Conservation (phyloP, 2,888 invertebrate genomes). For the Ophion costatus region DNA sequence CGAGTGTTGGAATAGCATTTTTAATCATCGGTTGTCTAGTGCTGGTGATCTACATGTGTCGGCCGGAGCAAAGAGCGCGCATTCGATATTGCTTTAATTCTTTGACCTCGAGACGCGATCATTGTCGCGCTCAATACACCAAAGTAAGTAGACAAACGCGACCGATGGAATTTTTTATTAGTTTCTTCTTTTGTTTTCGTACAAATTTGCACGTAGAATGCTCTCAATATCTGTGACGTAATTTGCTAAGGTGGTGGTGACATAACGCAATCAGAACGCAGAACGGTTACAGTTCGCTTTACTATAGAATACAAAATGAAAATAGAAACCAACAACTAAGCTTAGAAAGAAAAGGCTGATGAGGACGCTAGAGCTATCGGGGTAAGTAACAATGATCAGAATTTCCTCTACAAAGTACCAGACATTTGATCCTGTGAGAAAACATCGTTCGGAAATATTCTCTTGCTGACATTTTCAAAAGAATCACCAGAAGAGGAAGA, state of each 20-base stretch:
- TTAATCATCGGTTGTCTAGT: conserved; percentile 62
- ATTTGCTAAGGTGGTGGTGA: conserved; percentile 47
- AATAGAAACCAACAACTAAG: conserved; percentile 11
- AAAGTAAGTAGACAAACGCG: conserved; percentile 71
- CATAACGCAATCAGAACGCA: background rate
- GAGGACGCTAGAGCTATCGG: background rate
- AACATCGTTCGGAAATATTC: background rate
- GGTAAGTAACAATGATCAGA: conserved; percentile 21
- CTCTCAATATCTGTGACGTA: conserved; percentile 20
- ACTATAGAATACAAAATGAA: background rate
- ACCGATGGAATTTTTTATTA: background rate
- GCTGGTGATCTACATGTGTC: conserved; percentile 72
- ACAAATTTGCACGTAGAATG: conserved; percentile 25
- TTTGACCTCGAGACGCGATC: conserved; percentile 66
- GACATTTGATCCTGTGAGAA: background rate
- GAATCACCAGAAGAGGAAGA: background rate
- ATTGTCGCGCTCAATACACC: conserved; percentile 76
- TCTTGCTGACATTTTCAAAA: background rate
- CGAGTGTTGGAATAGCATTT: conserved; percentile 66
- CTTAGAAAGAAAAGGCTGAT: background rate
- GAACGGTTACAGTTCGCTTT: background rate
- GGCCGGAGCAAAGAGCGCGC: conserved; percentile 70
- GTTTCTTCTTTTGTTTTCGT: background rate
- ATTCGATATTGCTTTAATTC: conserved; percentile 70
- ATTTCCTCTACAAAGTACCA: background rate